Evolutionary conservation across 2,113 vertebrate genomes (phyloP).

Genomic region (Neogale vison): DNA sequence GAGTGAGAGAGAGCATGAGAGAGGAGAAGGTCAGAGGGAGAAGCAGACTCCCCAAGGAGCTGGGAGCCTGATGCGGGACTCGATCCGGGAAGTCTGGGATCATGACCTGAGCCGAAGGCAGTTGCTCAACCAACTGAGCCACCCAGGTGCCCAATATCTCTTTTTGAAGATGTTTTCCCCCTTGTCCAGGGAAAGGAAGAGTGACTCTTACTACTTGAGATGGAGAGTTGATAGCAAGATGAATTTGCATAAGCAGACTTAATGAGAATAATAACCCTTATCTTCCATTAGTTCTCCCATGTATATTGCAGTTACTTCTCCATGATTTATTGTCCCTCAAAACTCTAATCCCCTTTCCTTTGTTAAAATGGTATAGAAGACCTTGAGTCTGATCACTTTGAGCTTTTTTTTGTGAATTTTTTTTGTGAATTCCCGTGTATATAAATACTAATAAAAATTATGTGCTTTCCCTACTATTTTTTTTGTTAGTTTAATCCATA

Average conservation of each 20-base stretch:
- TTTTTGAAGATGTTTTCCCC: neutral
- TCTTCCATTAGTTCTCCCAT: neutral
- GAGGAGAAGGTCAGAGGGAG: too few relatives aligned
- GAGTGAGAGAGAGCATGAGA: too few relatives aligned
- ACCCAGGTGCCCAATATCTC: neutral
- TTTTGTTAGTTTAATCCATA: neutral
- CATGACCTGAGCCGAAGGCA: too few relatives aligned
- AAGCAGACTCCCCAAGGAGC: too few relatives aligned
- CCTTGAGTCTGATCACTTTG: neutral
- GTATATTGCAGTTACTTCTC: neutral
- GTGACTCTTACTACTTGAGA: neutral
- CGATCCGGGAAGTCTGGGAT: too few relatives aligned
- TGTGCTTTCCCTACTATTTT: neutral
- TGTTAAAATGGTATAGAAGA: constrained; percentile 10
- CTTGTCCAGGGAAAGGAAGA: neutral
- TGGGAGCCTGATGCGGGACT: too few relatives aligned
- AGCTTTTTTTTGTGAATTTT: neutral
- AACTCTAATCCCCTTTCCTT: neutral
- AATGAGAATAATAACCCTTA: constrained; percentile 27
- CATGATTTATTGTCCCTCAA: neutral
- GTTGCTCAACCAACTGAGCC: too few relatives aligned
- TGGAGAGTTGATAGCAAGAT: neutral
- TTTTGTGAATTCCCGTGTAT: neutral
- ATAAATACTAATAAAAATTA: constrained; percentile 36
- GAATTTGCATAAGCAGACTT: neutral